Evolutionary conservation across 2,888 invertebrate species (phyloP).

Genomic region (Drosophila robusta): DNA sequence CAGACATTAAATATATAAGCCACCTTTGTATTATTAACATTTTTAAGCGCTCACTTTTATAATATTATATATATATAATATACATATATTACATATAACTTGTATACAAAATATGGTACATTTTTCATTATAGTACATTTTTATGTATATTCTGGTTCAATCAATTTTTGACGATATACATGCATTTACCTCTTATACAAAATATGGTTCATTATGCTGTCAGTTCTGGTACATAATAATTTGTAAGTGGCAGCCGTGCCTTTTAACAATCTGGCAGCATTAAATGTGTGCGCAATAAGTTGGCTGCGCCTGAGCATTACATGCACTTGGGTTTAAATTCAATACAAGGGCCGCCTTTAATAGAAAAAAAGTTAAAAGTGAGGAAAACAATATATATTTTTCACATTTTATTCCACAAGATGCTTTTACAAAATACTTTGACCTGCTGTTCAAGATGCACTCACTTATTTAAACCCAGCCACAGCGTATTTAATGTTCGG

Average conservation of each 20-base stretch:
- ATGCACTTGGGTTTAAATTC: not conserved
- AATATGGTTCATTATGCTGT: not conserved
- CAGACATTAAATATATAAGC: too few relatives aligned
- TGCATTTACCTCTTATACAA: too few relatives aligned
- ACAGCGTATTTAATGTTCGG: constrained; percentile 22
- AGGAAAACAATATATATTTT: not conserved
- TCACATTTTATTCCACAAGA: not conserved
- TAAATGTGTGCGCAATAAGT: not conserved
- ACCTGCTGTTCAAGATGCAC: constrained; percentile 45
- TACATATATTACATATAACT: too few relatives aligned
- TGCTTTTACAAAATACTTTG: constrained; percentile 24
- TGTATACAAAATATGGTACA: not conserved
- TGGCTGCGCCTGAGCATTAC: not conserved
- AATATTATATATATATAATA: too few relatives aligned
- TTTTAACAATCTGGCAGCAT: not conserved
- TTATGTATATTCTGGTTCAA: not conserved
- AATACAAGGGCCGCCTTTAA: not conserved
- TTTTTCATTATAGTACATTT: too few relatives aligned
- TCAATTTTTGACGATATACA: not conserved
- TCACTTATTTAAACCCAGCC: constrained; percentile 53
- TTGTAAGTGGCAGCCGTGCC: not conserved
- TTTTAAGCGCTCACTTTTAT: too few relatives aligned
- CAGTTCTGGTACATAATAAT: not conserved
- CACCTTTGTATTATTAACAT: too few relatives aligned
- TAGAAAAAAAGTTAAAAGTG: not conserved